phyloP scores from a whole-genome alignment of 2,888 invertebrate species.

The Apodemia mormo region DNA sequence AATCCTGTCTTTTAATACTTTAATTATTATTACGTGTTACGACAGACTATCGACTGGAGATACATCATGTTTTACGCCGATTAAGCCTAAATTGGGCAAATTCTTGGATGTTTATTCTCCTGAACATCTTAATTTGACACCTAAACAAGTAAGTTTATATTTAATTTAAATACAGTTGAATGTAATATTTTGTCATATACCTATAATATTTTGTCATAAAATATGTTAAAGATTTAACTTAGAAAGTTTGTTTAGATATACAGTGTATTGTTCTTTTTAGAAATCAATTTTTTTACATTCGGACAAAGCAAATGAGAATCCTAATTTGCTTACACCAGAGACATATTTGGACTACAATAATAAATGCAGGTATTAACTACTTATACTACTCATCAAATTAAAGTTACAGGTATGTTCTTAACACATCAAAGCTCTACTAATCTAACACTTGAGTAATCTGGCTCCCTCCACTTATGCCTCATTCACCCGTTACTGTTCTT shows the following conservation, averaged over 20 bases:
- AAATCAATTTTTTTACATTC: conserved; percentile 47
- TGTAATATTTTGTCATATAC: neutral
- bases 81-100: conserved; percentile 65
- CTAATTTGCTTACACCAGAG: conserved; percentile 57
- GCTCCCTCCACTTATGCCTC: no score
- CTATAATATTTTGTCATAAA: no score
- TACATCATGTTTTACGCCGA: conserved; percentile 57
- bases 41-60: conserved; percentile 42
- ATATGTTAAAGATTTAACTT: no score
- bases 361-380: conserved; percentile 61
- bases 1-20: neutral
- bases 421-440: no score
- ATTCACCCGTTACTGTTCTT: no score
- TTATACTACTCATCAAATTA: neutral
- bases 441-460: no score
- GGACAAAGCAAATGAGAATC: conserved; percentile 52
- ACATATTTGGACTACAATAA: conserved; percentile 50
- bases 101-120: conserved; percentile 75
- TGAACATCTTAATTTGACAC: conserved; percentile 73
- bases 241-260: no score
- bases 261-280: conserved; percentile 44
- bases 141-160: conserved; percentile 61
- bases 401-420: no score
- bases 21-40: conserved; percentile 2
- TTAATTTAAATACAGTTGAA: neutral